Evolutionary conservation across 2,888 invertebrate species (phyloP).

Genomic region (Syritta pipiens): DNA sequence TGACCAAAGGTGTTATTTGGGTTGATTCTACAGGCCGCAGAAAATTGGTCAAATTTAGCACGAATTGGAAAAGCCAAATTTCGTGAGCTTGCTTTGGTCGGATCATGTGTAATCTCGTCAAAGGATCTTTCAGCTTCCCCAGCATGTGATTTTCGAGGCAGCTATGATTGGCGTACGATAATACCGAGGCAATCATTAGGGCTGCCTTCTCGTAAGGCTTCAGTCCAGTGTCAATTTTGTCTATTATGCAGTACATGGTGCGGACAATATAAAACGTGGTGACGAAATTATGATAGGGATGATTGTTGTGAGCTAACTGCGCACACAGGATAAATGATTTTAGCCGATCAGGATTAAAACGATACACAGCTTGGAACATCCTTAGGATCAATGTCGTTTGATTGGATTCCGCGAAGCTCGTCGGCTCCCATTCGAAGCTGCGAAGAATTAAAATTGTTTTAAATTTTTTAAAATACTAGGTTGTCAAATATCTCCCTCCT

Average conservation of each 20-base stretch:
- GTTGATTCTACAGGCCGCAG: no score
- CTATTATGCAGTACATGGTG: conserved; percentile 42
- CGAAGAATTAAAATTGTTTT: not conserved
- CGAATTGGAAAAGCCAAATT: conserved; percentile 27
- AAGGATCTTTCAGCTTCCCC: conserved; percentile 17
- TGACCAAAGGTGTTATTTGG: no score
- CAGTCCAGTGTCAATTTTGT: not conserved
- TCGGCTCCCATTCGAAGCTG: conserved; percentile 20
- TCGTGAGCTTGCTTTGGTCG: conserved; percentile 39
- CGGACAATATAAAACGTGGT: conserved; percentile 42
- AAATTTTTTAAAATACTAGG: not conserved
- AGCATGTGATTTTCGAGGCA: conserved; percentile 24
- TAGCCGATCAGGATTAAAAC: conserved; percentile 11
- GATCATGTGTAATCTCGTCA: conserved; percentile 34
- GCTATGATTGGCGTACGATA: no score
- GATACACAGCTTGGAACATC: conserved; percentile 26
- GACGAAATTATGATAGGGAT: conserved; percentile 45
- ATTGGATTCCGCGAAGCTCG: not conserved
- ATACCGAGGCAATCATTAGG: conserved; percentile 39
- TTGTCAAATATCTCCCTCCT: no score
- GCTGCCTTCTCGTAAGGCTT: conserved; percentile 31
- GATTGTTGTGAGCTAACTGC: conserved; percentile 26
- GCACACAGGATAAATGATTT: conserved; percentile 21
- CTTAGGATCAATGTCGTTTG: conserved; percentile 16
- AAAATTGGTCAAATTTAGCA: conserved; percentile 21